Conservation (phyloP, 30 jellyfish, hydroid and myxozoan species). For the Cassiopea xamachana region DNA sequence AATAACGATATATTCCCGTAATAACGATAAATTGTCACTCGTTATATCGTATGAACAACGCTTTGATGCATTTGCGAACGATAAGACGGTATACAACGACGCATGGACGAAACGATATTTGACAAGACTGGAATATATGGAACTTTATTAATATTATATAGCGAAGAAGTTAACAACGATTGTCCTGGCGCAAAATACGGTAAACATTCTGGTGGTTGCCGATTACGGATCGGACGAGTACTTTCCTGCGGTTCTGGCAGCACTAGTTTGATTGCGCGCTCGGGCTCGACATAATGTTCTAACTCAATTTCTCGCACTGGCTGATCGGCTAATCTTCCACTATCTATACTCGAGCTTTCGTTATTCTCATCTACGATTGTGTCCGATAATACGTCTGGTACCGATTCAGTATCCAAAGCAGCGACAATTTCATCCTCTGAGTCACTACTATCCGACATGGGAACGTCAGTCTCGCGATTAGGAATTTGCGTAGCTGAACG, state of each 20-base stretch:
- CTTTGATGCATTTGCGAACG: not conserved
- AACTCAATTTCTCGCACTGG: not conserved
- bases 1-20: too few species aligned
- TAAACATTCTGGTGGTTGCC: slow-evolving; percentile 11
- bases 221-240: slow-evolving; percentile 7
- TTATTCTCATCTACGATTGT: not conserved
- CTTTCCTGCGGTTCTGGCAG: not conserved
- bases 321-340: not conserved
- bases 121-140: not conserved
- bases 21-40: not conserved
- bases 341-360: not conserved
- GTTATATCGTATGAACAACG: not conserved
- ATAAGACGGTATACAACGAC: not conserved
- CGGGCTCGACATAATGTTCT: not conserved
- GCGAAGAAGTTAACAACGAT: not conserved
- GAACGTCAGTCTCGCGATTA: not conserved
- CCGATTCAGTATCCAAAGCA: not conserved
- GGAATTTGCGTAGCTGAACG: not conserved
- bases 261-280: not conserved
- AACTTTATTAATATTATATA: not conserved
- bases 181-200: not conserved
- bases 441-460: not conserved
- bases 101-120: not conserved
- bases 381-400: not conserved
- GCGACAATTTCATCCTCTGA: not conserved